Percentiles rank a stretch among this genome's conserved stretches.
Conservation (phyloP, 1,140 invertebrate genomes). For the Aphidius gifuensis region DNA sequence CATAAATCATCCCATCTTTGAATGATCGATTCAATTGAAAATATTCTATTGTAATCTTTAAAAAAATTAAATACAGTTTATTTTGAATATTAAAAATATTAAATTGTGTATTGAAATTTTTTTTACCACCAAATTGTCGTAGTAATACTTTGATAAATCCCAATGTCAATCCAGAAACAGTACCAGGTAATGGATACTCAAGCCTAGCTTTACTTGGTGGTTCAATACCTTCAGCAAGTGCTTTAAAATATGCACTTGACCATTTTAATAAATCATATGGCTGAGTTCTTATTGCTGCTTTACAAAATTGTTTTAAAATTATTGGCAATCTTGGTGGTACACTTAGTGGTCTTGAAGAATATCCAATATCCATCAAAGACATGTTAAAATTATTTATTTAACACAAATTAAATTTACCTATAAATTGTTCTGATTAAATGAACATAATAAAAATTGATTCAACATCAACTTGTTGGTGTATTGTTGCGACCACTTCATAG, state of each 20-base stretch:
- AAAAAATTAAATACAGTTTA: conserved; percentile 12
- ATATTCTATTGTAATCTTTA: conserved; percentile 46
- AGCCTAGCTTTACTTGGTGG: conserved; percentile 74
- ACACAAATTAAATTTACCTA: neutral
- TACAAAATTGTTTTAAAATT: conserved; percentile 84
- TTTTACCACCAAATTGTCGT: conserved; percentile 62
- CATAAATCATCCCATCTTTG: conserved; percentile 46
- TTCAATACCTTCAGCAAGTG: conserved; percentile 62
- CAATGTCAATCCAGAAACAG: conserved; percentile 67
- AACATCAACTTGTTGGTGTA: too few species aligned
- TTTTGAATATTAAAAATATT: neutral
- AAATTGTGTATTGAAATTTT: neutral
- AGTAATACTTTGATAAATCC: conserved; percentile 76
- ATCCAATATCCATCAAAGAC: conserved; percentile 8
- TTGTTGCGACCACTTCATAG: too few species aligned
- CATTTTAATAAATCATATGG: conserved; percentile 82
- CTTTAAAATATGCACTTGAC: conserved; percentile 78
- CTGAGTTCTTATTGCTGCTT: conserved; percentile 87
- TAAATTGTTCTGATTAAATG: neutral
- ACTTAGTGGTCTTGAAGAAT: conserved; percentile 54
- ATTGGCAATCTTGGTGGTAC: conserved; percentile 80
- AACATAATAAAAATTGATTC: neutral
- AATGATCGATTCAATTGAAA: conserved; percentile 38
- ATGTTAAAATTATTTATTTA: neutral
- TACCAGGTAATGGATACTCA: conserved; percentile 64